These are phyloP conservation scores for Torymus aiolomorphi DNA, from an alignment of 2,888 invertebrate species.

Conservation along the genomic window DNA sequence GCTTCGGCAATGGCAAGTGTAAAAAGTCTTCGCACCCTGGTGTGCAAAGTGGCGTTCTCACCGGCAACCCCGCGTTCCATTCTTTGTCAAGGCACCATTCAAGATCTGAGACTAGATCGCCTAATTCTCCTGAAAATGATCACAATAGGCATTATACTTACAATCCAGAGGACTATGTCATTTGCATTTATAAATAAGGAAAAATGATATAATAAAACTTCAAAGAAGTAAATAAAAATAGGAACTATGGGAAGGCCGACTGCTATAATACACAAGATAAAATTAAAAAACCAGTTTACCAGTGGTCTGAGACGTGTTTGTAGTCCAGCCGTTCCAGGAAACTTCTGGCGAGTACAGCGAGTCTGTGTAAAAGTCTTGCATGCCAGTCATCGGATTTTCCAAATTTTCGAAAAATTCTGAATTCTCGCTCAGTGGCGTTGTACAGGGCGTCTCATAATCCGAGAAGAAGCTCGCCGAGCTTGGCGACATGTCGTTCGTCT, in stretches of 20 bases:
- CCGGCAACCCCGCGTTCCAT: constrained; percentile 75
- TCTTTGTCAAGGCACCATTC: constrained; percentile 74
- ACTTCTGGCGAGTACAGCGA: constrained; percentile 68
- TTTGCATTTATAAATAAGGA: too few relatives aligned
- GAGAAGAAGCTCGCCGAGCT: constrained; percentile 58
- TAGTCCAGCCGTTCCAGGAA: constrained; percentile 71
- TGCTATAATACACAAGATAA: too few relatives aligned
- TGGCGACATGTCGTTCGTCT: constrained; percentile 63
- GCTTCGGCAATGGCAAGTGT: constrained; percentile 69
- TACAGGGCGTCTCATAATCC: constrained; percentile 69
- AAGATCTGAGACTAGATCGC: constrained; percentile 70
- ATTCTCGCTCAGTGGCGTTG: constrained; percentile 64
- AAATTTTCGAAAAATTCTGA: constrained; percentile 62
- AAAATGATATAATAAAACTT: too few relatives aligned
- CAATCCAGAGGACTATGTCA: not conserved
- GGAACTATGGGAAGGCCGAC: too few relatives aligned
- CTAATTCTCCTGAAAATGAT: constrained; percentile 65
- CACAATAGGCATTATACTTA: not conserved
- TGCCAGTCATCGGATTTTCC: constrained; percentile 56
- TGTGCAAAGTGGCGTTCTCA: constrained; percentile 79
- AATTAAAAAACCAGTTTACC: constrained; percentile 59
- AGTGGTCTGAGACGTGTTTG: constrained; percentile 64
- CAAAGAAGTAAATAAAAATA: too few relatives aligned
- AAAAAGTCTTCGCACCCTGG: constrained; percentile 78
- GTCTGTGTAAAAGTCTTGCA: constrained; percentile 69